Evolutionary conservation across 2,888 invertebrate genomes (phyloP).

Genomic region (Brenthis hecate): DNA sequence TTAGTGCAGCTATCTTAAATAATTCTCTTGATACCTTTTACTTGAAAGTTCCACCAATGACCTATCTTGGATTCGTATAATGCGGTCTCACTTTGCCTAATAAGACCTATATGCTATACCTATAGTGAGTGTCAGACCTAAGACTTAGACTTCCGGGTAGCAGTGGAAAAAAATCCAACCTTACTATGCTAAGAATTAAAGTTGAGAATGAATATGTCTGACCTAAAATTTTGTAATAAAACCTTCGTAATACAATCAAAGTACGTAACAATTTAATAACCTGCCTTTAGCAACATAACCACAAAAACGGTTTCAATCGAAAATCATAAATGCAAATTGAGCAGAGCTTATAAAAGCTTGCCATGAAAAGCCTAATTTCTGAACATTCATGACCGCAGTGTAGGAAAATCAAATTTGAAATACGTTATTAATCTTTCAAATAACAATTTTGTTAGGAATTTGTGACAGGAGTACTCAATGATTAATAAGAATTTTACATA

Average conservation of each 20-base stretch:
- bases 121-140: no score
- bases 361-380: slow-evolving; percentile 53
- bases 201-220: background rate
- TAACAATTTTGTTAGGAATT: slow-evolving; percentile 16
- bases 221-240: background rate
- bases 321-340: slow-evolving; percentile 37
- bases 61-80: no score
- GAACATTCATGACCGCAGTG: slow-evolving; percentile 51
- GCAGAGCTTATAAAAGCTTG: slow-evolving; percentile 31
- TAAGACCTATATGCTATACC: no score
- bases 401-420: slow-evolving; percentile 50
- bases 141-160: no score
- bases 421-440: slow-evolving; percentile 24
- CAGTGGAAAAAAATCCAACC: no score
- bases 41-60: no score
- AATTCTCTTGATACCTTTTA: no score
- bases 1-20: no score
- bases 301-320: slow-evolving; percentile 30
- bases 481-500: background rate
- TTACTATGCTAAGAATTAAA: no score
- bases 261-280: slow-evolving; percentile 18
- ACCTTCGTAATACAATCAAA: slow-evolving; percentile 1
- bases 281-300: slow-evolving; percentile 12
- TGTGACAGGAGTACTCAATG: background rate
- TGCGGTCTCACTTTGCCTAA: no score